Conservation (phyloP, 2,888 invertebrate genomes). For the Spicauda simplicius region DNA sequence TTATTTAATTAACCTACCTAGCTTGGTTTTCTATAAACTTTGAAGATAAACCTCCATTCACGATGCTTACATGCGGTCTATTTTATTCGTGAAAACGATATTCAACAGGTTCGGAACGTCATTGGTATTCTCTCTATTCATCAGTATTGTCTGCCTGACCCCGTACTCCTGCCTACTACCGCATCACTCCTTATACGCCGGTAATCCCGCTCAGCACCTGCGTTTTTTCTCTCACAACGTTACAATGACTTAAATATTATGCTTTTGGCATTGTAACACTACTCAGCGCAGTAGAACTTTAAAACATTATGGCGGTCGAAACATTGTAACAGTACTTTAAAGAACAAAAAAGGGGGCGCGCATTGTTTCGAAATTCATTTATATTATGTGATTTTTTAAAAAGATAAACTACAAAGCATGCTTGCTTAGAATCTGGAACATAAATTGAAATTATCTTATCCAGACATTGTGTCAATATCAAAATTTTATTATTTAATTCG, state of each 20-base stretch:
- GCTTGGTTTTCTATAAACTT: background rate
- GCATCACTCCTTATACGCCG: background rate
- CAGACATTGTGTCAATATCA: too few relatives aligned
- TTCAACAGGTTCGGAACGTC: slow-evolving; percentile 6
- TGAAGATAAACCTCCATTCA: background rate
- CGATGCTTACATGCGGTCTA: background rate
- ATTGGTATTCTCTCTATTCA: slow-evolving; percentile 5
- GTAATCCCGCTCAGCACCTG: slow-evolving; percentile 9
- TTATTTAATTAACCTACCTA: background rate
- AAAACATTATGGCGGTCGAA: background rate
- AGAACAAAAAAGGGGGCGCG: background rate
- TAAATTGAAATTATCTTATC: too few relatives aligned
- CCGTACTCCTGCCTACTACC: slow-evolving; percentile 8
- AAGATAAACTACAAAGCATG: background rate
- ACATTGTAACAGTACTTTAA: slow-evolving; percentile 5
- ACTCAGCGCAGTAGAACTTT: background rate
- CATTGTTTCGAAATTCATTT: background rate
- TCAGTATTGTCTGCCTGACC: slow-evolving; percentile 1
- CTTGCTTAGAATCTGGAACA: too few relatives aligned
- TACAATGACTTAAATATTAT: slow-evolving; percentile 10
- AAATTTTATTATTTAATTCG: too few relatives aligned
- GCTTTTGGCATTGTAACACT: background rate
- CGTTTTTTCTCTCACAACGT: background rate
- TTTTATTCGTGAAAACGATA: background rate
- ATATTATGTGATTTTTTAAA: background rate